Percentiles rank a stretch among this genome's conserved stretches.
Conservation (phyloP, 2,113 vertebrate species). For the Mormyrus lacerda region DNA sequence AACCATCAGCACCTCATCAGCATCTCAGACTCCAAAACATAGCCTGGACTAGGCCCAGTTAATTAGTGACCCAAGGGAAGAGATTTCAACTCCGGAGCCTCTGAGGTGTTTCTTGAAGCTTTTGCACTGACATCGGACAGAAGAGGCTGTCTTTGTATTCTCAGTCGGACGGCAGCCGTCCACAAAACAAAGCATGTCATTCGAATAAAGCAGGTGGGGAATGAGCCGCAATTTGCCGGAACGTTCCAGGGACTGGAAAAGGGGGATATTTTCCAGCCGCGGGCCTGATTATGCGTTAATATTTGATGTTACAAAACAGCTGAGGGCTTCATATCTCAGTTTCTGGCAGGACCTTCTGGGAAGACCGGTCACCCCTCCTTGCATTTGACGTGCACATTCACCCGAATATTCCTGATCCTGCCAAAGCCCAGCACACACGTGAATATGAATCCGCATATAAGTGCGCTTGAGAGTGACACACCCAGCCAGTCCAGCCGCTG, state of each 20-base stretch:
- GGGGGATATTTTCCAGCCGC: background rate
- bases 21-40: constrained; percentile 34
- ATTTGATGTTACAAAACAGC: constrained; percentile 19
- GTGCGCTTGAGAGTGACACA: background rate
- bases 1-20: constrained; percentile 48
- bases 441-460: background rate
- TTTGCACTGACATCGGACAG: constrained; percentile 38
- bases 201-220: constrained; percentile 28
- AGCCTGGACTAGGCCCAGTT: constrained; percentile 51
- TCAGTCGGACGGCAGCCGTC: background rate
- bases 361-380: background rate
- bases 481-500: background rate
- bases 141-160: constrained; percentile 13
- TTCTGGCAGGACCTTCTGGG: background rate
- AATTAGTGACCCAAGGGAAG: constrained; percentile 64
- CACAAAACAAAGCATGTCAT: background rate
- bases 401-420: background rate
- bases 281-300: constrained; percentile 5
- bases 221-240: constrained; percentile 23
- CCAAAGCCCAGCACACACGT: background rate
- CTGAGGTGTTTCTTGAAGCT: constrained; percentile 51
- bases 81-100: constrained; percentile 64
- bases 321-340: background rate
- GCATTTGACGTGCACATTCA: background rate
- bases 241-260: background rate